Evolutionary conservation across 2,888 invertebrate species (phyloP).

Genomic region (Anthrax anthrax): DNA sequence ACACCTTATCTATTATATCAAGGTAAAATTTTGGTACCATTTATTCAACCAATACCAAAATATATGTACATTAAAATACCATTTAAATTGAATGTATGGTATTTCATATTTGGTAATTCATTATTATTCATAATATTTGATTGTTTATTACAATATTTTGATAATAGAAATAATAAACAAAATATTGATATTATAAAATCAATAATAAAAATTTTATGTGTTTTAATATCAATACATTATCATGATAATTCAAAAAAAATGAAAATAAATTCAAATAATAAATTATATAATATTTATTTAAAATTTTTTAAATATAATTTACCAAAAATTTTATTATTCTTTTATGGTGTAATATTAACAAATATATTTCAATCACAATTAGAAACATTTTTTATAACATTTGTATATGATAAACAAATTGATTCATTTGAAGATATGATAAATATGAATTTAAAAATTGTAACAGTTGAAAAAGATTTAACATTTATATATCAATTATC

Average conservation of each 20-base stretch:
- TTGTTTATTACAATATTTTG: neutral
- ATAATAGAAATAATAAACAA: neutral
- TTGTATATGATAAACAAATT: constrained; percentile 2
- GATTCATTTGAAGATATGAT: constrained; percentile 1
- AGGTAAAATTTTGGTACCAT: neutral
- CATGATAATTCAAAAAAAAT: neutral
- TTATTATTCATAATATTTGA: neutral
- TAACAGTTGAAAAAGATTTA: neutral
- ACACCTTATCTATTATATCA: neutral
- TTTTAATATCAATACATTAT: neutral
- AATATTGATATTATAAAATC: neutral
- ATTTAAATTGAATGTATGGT: neutral
- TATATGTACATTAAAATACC: neutral
- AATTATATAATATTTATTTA: neutral
- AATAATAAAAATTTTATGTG: neutral
- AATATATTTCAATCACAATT: constrained; percentile 3
- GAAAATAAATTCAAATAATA: neutral
- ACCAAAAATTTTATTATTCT: neutral
- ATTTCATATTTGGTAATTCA: neutral
- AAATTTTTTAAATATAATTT: too few species aligned
- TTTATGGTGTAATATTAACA: constrained; percentile 3
- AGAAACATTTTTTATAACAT: constrained; percentile 1
- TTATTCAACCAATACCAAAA: neutral
- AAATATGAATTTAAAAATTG: neutral
- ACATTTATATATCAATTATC: neutral